These are phyloP conservation scores for Australoheros scitulus DNA, from an alignment of 2,113 vertebrate genomes.

Conservation along the genomic window DNA sequence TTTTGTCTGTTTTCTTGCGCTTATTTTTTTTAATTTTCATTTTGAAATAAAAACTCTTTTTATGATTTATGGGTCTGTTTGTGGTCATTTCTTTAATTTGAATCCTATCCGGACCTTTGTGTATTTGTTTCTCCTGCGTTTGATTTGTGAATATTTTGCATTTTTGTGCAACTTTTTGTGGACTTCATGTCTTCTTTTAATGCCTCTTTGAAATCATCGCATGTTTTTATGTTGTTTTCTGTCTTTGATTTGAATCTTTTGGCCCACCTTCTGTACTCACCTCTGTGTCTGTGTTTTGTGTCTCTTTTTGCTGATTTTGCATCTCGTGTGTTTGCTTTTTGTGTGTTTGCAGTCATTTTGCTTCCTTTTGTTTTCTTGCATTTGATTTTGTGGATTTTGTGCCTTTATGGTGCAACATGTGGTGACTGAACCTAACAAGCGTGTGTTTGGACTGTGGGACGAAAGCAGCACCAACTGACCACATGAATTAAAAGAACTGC, in stretches of 20 bases:
- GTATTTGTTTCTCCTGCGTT: rapidly evolving
- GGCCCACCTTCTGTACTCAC: background rate
- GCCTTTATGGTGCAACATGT: background rate
- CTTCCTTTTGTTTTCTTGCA: background rate
- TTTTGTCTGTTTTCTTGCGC: background rate
- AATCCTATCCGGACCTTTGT: background rate
- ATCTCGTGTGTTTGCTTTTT: background rate
- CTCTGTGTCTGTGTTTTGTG: rapidly evolving
- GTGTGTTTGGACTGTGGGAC: background rate
- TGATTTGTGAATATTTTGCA: background rate
- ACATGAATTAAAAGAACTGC: background rate
- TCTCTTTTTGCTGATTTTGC: background rate
- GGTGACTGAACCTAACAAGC: background rate
- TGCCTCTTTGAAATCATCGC: background rate
- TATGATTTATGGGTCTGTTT: background rate
- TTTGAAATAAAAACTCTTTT: background rate
- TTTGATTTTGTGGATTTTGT: background rate
- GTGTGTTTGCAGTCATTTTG: background rate
- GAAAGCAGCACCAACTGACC: background rate
- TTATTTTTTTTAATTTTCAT: rapidly evolving
- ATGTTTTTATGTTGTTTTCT: background rate
- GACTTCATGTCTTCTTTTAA: background rate
- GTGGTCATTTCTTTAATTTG: background rate
- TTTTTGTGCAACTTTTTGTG: background rate
- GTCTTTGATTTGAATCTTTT: background rate